These are phyloP conservation scores for Alligator sinensis DNA, from an alignment of 2,113 vertebrate genomes.

Conservation along the genomic window DNA sequence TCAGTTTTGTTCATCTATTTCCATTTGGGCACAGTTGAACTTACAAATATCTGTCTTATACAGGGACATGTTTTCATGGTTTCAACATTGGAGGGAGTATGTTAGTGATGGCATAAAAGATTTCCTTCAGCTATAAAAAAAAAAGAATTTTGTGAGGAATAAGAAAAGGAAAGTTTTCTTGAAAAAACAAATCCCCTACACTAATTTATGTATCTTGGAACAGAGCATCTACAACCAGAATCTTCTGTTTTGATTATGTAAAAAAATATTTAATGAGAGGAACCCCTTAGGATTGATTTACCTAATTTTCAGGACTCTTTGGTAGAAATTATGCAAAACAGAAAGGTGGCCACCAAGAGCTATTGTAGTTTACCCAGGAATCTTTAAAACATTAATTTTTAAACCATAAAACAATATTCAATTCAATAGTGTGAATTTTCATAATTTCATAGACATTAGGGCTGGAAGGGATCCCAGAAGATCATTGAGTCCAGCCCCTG, in stretches of 20 bases:
- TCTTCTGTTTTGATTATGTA: slow-evolving; percentile 72
- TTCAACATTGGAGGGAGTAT: slow-evolving; percentile 43
- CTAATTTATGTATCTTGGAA: slow-evolving; percentile 81
- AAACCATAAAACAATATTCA: slow-evolving; percentile 41
- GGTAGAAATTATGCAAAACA: slow-evolving; percentile 56
- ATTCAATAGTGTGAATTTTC: slow-evolving; percentile 52
- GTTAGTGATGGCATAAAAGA: slow-evolving; percentile 58
- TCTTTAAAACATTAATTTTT: slow-evolving; percentile 60
- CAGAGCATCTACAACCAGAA: slow-evolving; percentile 67
- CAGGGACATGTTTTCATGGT: slow-evolving; percentile 4
- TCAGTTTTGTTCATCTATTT: slow-evolving; percentile 30
- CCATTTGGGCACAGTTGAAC: slow-evolving; percentile 25
- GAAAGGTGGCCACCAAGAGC: slow-evolving; percentile 43
- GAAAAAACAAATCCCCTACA: slow-evolving; percentile 76
- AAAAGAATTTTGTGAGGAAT: slow-evolving; percentile 67
- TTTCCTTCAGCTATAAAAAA: slow-evolving; percentile 73
- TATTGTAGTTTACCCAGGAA: slow-evolving; percentile 59
- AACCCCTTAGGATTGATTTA: slow-evolving; percentile 71
- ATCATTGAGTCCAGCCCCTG: background rate
- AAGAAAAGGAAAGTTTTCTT: slow-evolving; percentile 78
- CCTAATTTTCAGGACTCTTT: slow-evolving; percentile 70
- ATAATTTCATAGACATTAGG: background rate
- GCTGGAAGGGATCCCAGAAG: fast-evolving
- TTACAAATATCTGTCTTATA: slow-evolving; percentile 28
- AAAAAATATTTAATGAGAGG: slow-evolving; percentile 55